These are phyloP conservation scores for Anodontia alba DNA, from an alignment of 2,888 invertebrate genomes.

Conservation along the genomic window DNA sequence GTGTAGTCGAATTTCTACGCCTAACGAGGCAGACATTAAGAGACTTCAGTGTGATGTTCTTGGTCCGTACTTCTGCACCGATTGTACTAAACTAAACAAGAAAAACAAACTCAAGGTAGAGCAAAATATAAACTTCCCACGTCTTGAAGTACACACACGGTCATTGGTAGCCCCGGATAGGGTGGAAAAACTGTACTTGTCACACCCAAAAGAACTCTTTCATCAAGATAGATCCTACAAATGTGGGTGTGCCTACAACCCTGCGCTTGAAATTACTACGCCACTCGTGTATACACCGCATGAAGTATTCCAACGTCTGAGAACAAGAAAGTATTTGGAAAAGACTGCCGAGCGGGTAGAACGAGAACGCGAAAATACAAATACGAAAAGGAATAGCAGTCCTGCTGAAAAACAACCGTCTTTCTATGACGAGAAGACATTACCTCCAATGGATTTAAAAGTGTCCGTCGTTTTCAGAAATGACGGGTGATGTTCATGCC, in stretches of 20 bases:
- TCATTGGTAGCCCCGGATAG: constrained; percentile 68
- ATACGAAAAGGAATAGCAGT: background rate
- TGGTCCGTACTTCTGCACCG: constrained; percentile 67
- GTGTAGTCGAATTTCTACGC: constrained; percentile 50
- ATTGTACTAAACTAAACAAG: constrained; percentile 63
- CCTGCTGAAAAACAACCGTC: constrained; percentile 14
- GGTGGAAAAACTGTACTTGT: constrained; percentile 58
- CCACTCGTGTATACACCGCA: constrained; percentile 64
- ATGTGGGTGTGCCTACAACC: constrained; percentile 58
- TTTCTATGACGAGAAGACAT: constrained; percentile 54
- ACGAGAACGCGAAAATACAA: background rate
- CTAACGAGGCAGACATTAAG: constrained; percentile 20
- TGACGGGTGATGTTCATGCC: too few relatives aligned
- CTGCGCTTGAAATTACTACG: constrained; percentile 52
- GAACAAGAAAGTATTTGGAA: constrained; percentile 48
- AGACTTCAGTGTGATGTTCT: constrained; percentile 68
- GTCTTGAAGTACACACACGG: constrained; percentile 65
- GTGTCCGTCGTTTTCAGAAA: constrained; percentile 55
- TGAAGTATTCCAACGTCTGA: constrained; percentile 60
- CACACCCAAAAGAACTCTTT: constrained; percentile 56
- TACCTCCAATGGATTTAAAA: constrained; percentile 58
- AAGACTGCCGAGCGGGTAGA: background rate
- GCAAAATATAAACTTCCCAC: constrained; percentile 62
- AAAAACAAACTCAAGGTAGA: constrained; percentile 44
- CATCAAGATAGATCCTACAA: constrained; percentile 46